Base-by-base conservation (phyloP, 2,888 invertebrate species). In the Trichogramma dendrolimi region DNA sequence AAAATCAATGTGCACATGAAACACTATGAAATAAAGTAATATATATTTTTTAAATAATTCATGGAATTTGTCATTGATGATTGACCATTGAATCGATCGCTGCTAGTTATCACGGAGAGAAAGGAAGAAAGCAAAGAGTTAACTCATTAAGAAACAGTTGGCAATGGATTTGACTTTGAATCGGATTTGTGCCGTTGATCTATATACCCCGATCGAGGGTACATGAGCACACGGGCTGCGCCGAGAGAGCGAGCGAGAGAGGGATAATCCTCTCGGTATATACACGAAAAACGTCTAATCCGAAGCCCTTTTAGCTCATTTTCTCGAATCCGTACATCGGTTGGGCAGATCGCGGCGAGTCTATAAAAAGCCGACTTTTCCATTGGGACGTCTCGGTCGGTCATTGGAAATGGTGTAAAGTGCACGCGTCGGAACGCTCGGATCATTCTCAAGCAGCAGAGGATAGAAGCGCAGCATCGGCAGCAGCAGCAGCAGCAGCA, bases 91-190 rank as follows among this genome's bases (percentile, higher is more conserved):
- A 27, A 27, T 27, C 27, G 27, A 27, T 27, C 27, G 27, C 27
- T 27, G 27, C 27, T 27, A 27, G 3, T 2, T 27, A 27, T 27
- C 27, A 27, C 3, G 27, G 27, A 27, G 27, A 27, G 27, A 27
- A 27, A 27, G 27, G 27, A 3, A 27, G 27, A 27, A 27, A 27
- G 27, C 27, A 2, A 14, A 27, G 27, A 27, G 27, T 27, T 2
- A 27, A 27, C 27, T 27, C 27, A 27, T 27, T 27, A 27, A 27
- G 27, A 27, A 27, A 27, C 27, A 27, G 27, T 27, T 70, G 71
- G 69, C 70, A 69, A 64, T 71, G 70, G 71, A 70, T 69, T 72
- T 74, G 73, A 74, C 73, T 71, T 73, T 75, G 73, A 72, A 60
- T 61, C 67, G 67, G 67, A 68, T 70, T 72, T 73, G 70, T 27